These are phyloP conservation scores for Mayetiola destructor DNA, from an alignment of 2,888 invertebrate species.

Conservation along the genomic window DNA sequence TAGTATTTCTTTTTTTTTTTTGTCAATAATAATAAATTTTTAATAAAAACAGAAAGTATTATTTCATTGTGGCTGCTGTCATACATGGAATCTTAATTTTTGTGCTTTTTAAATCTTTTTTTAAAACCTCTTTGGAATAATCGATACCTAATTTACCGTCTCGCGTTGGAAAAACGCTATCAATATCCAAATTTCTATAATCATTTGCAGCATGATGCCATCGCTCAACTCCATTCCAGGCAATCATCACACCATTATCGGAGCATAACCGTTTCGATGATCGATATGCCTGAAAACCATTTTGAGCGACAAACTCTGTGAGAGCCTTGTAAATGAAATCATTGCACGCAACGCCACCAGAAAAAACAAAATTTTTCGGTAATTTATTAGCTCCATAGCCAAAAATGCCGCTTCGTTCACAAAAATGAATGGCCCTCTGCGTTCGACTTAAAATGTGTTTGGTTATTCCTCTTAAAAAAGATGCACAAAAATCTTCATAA, in stretches of 20 bases:
- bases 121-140: slow-evolving; percentile 23
- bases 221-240: slow-evolving; percentile 92
- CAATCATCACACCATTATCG: slow-evolving; percentile 98
- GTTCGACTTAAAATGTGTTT: slow-evolving; percentile 69
- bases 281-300: slow-evolving; percentile 49
- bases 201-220: slow-evolving; percentile 27
- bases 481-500: slow-evolving; percentile 71
- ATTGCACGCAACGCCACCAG: slow-evolving; percentile 95
- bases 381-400: neutral
- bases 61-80: neutral
- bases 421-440: slow-evolving; percentile 68
- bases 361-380: slow-evolving; percentile 51
- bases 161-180: slow-evolving; percentile 21
- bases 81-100: slow-evolving; percentile 26
- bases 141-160: slow-evolving; percentile 25
- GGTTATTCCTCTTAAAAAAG: slow-evolving; percentile 57
- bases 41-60: no score
- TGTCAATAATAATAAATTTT: no score
- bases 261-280: slow-evolving; percentile 81
- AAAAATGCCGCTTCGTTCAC: slow-evolving; percentile 26
- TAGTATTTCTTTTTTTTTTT: no score
- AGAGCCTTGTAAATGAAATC: slow-evolving; percentile 60
- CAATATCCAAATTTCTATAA: neutral
- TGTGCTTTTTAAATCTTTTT: slow-evolving; percentile 30
- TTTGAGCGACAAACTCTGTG: slow-evolving; percentile 46